Evolutionary conservation across 2,797 vertebrate genomes (phyloP), one percentile per base, ranked within the genome.

Genomic region (Phrynocephalus forsythii): DNA sequence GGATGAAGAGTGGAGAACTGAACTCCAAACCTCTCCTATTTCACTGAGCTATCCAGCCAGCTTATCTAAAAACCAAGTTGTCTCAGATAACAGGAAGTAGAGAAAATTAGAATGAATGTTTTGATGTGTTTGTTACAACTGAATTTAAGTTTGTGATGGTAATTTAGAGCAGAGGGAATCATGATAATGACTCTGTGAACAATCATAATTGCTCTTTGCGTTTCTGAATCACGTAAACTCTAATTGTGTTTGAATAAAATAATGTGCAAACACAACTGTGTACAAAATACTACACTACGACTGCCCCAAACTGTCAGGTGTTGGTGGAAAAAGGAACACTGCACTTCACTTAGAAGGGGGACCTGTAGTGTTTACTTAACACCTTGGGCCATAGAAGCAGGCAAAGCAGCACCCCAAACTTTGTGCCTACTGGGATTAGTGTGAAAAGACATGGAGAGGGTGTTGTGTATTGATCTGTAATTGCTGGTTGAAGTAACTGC

Each of bases 161-260:
- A 84, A 84, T 84, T 81, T 63, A 77, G 18, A 33, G 48, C 71
- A 84, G 71, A 48, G 71, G 86, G 87, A 87, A 84, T 90, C 28
- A 84, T 73, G 71, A 56, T 90, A 84, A 85, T 84, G 52, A 90
- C 52, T 81, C 44, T 33, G 28, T 90, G 71, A 87, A 75, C 82
- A 77, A 80, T 38, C 67, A 75, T 84, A 87, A 87, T 85, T 87
- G 66, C 50, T 56, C 24, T 68, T 1, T 81, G 78, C 69, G 60
- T 68, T 48, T 76, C 28, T 60, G 84, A 69, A 60, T 80, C 82
- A 81, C 1, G 28, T 33, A 87, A 68, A 82, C 26, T 33, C 63
- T 69, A 86, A 67, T 86, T 80, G 66, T 69, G 71, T 84, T 84
- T 71, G 69, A 63, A 73, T 69, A 81, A 87, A 87, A 84, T 63